These are phyloP conservation scores for Drosophila merina DNA, from an alignment of 2,888 invertebrate species.

Conservation along the genomic window DNA sequence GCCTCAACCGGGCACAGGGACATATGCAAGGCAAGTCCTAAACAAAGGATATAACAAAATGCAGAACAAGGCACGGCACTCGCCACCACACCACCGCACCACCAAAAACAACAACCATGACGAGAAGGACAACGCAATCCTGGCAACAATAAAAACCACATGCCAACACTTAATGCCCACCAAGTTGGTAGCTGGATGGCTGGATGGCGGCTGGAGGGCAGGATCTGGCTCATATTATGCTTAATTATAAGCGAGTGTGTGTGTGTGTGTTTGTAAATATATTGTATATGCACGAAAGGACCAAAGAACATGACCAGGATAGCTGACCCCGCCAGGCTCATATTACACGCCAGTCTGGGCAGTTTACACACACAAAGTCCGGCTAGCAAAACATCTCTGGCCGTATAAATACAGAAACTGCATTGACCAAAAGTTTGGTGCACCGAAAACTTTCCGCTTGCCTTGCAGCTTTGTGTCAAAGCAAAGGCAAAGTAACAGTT, in stretches of 20 bases:
- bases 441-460: slow-evolving; percentile 62
- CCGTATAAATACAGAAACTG: slow-evolving; percentile 33
- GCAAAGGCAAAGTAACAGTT: slow-evolving; percentile 41
- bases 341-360: slow-evolving; percentile 42
- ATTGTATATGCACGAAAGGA: slow-evolving; percentile 57
- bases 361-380: slow-evolving; percentile 16
- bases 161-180: slow-evolving; percentile 73
- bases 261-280: slow-evolving; percentile 16
- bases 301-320: slow-evolving; percentile 34
- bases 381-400: slow-evolving; percentile 12
- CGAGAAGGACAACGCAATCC: slow-evolving; percentile 18
- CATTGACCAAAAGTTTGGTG: slow-evolving; percentile 59
- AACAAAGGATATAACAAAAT: slow-evolving; percentile 45
- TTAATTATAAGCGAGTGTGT: slow-evolving; percentile 67
- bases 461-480: slow-evolving; percentile 66
- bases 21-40: slow-evolving; percentile 36
- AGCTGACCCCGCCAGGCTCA: slow-evolving; percentile 33
- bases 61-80: slow-evolving; percentile 23
- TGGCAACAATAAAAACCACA: slow-evolving; percentile 56
- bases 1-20: slow-evolving; percentile 19
- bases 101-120: slow-evolving; percentile 11
- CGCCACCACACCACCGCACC: slow-evolving; percentile 29
- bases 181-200: slow-evolving; percentile 33
- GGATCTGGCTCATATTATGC: slow-evolving; percentile 58
- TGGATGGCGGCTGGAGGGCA: slow-evolving; percentile 31